Percentiles rank a stretch among this genome's conserved stretches.
Evolutionary conservation across 1,140 invertebrate genomes (phyloP).

Genomic region (Pseudobourletiella spinata): DNA sequence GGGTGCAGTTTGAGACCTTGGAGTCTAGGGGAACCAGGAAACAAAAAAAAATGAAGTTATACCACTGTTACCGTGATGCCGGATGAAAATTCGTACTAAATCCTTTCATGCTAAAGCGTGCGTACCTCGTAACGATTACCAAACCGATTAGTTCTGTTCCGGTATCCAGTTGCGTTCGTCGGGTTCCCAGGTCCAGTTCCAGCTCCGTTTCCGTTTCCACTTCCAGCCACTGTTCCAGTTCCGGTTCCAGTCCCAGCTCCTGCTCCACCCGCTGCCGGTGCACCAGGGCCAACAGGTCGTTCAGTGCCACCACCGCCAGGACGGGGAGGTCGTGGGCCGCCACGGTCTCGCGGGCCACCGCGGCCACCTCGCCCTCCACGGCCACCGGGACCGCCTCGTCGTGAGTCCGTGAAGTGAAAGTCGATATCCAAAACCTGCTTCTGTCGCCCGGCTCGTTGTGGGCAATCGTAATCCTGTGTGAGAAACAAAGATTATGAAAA

Average conservation of each 20-base stretch:
- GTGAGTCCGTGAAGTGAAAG: conserved; percentile 75
- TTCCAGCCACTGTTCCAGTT: not conserved
- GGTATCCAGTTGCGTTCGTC: conserved; percentile 1
- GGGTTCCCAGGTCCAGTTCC: not conserved
- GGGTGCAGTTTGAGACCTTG: conserved; percentile 56
- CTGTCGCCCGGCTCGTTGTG: conserved; percentile 75
- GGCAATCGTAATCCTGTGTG: conserved; percentile 55
- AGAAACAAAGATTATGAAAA: conserved; percentile 17
- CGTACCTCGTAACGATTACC: conserved; percentile 31
- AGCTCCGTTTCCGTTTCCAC: not conserved
- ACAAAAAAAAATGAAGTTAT: not conserved
- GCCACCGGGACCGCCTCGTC: conserved; percentile 56
- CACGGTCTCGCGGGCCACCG: conserved; percentile 42
- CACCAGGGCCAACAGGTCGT: conserved; percentile 38
- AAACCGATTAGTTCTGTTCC: conserved; percentile 35
- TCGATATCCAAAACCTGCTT: conserved; percentile 80
- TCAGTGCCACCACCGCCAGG: conserved; percentile 32
- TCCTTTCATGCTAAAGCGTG: too few relatives aligned
- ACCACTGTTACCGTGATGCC: too few relatives aligned
- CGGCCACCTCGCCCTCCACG: conserved; percentile 49
- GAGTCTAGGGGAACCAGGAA: not conserved
- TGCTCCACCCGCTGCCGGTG: not conserved
- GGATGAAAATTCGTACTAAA: too few relatives aligned
- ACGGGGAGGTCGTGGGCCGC: conserved; percentile 37
- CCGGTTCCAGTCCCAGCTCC: conserved; percentile 9